Percentiles rank a stretch among this genome's conserved stretches.
Conservation (phyloP, 2,797 vertebrate species). For the Chloroceryle inda region DNA sequence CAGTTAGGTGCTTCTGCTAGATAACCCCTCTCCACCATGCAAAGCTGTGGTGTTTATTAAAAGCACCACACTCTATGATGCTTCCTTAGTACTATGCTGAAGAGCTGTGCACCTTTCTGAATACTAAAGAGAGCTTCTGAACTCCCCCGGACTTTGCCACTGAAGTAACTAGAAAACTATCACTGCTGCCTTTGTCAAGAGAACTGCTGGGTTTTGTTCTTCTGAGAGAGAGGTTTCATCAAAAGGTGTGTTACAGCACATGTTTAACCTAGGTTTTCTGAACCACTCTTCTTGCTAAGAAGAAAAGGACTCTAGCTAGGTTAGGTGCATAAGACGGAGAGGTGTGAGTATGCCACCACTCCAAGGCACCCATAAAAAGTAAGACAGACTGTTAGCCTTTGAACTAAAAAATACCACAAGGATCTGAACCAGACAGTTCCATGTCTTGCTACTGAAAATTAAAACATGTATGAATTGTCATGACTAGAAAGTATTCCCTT, state of each 20-base stretch:
- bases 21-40: accelerated
- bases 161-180: background rate
- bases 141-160: background rate
- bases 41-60: background rate
- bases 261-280: background rate
- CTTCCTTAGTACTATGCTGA: background rate
- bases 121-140: background rate
- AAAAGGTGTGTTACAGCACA: background rate
- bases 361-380: background rate
- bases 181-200: background rate
- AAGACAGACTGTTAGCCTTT: background rate
- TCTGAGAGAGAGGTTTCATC: background rate
- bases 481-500: background rate
- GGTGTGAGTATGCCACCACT: background rate
- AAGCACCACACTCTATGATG: background rate
- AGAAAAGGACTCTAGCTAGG: background rate
- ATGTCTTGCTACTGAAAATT: background rate
- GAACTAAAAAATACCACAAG: background rate
- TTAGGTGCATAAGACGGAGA: background rate
- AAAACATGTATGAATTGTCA: background rate
- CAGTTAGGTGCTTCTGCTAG: background rate
- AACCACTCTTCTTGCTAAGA: background rate
- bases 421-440: background rate
- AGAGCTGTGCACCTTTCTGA: background rate
- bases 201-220: background rate